Conservation (phyloP, 1,140 invertebrate species). For the Meloidogyne floridensis region DNA sequence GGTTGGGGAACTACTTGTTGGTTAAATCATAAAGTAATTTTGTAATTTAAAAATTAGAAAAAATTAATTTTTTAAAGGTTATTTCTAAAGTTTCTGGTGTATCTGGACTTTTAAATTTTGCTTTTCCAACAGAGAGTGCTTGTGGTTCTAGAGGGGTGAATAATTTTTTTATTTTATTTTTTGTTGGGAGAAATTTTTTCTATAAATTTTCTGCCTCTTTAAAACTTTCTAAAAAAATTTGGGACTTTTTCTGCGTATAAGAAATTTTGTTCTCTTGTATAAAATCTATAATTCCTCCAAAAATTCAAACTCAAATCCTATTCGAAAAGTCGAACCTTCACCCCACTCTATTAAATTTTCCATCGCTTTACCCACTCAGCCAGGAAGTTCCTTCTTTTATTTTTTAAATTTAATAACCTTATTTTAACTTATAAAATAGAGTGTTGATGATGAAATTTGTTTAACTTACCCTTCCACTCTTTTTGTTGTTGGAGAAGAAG, state of each 20-base stretch:
- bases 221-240: too few relatives aligned
- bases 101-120: conserved; percentile 44
- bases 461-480: conserved; percentile 46
- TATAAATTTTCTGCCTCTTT: too few relatives aligned
- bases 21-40: conserved; percentile 43
- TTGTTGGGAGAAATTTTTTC: not conserved
- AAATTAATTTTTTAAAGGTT: conserved; percentile 26
- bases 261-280: too few relatives aligned
- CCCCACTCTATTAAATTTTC: too few relatives aligned
- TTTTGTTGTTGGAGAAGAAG: conserved; percentile 48
- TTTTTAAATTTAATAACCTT: too few relatives aligned
- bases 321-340: too few relatives aligned
- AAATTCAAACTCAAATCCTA: too few relatives aligned
- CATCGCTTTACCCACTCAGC: too few relatives aligned
- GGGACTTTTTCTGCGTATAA: too few relatives aligned
- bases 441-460: conserved; percentile 44
- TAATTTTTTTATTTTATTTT: not conserved
- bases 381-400: too few relatives aligned
- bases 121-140: conserved; percentile 37
- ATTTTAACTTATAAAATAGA: conserved; percentile 16
- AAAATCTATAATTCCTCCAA: too few relatives aligned
- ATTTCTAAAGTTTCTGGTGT: conserved; percentile 39
- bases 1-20: conserved; percentile 50
- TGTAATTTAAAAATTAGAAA: not conserved
- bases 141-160: conserved; percentile 38